Evolutionary conservation across 2,797 vertebrate genomes (phyloP).

Genomic region (Chelmon rostratus): DNA sequence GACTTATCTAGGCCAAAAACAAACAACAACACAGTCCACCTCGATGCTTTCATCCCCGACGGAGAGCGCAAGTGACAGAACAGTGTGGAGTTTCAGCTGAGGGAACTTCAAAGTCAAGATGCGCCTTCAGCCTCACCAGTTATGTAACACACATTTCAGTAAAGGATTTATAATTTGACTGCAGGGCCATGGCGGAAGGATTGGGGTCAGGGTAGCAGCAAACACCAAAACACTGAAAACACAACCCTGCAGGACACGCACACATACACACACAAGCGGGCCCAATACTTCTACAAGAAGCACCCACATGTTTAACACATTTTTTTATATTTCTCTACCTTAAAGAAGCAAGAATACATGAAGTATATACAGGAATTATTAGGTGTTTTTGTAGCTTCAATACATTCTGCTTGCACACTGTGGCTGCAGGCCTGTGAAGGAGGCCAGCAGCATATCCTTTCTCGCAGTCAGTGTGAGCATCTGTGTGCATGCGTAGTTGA

Average conservation of each 20-base stretch:
- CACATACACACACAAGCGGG: not conserved
- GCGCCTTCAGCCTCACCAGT: constrained; percentile 52
- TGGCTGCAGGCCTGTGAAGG: not conserved
- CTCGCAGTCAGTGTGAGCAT: not conserved
- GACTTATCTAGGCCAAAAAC: constrained; percentile 2
- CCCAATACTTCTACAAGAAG: not conserved
- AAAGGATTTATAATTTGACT: constrained; percentile 65
- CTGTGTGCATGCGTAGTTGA: not conserved
- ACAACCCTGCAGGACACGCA: constrained; percentile 7
- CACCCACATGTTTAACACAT: not conserved
- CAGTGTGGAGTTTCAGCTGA: constrained; percentile 43
- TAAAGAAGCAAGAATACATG: not conserved
- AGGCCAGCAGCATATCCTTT: not conserved
- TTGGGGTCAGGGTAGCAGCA: constrained; percentile 65
- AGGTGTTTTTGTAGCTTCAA: not conserved
- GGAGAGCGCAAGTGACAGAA: constrained; percentile 51
- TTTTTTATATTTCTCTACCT: not conserved
- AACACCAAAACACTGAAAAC: constrained; percentile 49
- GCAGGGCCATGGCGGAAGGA: constrained; percentile 60
- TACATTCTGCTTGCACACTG: no score
- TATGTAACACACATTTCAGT: constrained; percentile 62
- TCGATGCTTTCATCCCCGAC: constrained; percentile 9
- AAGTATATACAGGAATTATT: not conserved
- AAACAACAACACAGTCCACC: constrained; percentile 1
- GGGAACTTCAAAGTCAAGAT: constrained; percentile 72